These are phyloP conservation scores for Styela clava DNA, from an alignment of 23 tunicate genomes.

Conservation along the genomic window DNA sequence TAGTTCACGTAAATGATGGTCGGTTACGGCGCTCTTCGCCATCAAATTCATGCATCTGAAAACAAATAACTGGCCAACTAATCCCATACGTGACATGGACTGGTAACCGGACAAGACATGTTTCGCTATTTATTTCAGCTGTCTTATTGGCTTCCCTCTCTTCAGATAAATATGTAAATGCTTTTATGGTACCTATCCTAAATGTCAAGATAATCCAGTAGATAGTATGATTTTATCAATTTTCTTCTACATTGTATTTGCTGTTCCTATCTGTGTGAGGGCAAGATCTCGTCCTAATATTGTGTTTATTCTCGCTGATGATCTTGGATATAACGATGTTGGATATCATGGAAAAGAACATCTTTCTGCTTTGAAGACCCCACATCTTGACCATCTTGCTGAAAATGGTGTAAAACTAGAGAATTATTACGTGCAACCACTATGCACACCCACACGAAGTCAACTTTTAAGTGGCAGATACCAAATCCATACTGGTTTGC, in stretches of 20 bases:
- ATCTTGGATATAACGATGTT: slow-evolving; percentile 83
- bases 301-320: slow-evolving; percentile 41
- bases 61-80: no score
- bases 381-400: slow-evolving; percentile 63
- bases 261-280: background rate
- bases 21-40: no score
- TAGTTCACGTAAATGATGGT: no score
- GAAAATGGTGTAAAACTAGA: slow-evolving; percentile 58
- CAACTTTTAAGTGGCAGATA: slow-evolving; percentile 78
- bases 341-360: slow-evolving; percentile 72
- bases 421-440: slow-evolving; percentile 89
- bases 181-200: no score
- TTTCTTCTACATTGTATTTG: background rate
- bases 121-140: no score
- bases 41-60: no score
- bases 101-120: no score
- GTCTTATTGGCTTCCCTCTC: no score
- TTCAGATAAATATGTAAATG: no score
- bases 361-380: slow-evolving; percentile 64
- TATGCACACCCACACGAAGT: slow-evolving; percentile 84
- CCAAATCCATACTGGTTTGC: slow-evolving; percentile 92
- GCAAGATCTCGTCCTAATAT: slow-evolving; percentile 7
- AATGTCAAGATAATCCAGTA: no score
- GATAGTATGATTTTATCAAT: no score
- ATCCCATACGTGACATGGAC: no score